Conservation (phyloP, 1,140 invertebrate species). For the Saccostrea glomerata region DNA sequence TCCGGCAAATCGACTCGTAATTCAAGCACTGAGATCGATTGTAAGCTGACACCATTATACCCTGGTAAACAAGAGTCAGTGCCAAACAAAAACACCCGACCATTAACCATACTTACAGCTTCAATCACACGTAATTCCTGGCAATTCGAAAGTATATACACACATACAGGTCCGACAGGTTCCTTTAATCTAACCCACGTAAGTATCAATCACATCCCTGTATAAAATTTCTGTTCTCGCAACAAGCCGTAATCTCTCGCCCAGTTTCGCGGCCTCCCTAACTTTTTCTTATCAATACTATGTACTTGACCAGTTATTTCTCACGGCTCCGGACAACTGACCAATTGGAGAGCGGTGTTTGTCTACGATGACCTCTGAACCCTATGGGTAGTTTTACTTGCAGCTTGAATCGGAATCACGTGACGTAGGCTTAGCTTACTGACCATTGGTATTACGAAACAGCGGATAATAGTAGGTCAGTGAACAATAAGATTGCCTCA, state of each 20-base stretch:
- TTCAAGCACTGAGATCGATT: neutral
- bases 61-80: neutral
- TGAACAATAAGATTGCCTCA: conserved; percentile 7
- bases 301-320: conserved; percentile 33
- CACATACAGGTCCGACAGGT: neutral
- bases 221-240: neutral
- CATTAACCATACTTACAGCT: conserved; percentile 3
- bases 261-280: conserved; percentile 4
- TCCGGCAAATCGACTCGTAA: neutral
- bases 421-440: conserved; percentile 16
- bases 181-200: neutral
- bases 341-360: conserved; percentile 5
- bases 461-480: conserved; percentile 17
- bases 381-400: conserved; percentile 23
- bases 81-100: neutral
- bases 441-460: conserved; percentile 30
- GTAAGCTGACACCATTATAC: neutral
- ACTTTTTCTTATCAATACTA: conserved; percentile 35
- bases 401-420: conserved; percentile 21
- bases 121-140: neutral
- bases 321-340: conserved; percentile 24
- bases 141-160: conserved; percentile 8
- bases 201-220: neutral
- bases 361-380: neutral
- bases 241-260: conserved; percentile 24